Evolutionary conservation across 2,113 vertebrate genomes (phyloP).

Genomic region (Tetraodon nigroviridis): DNA sequence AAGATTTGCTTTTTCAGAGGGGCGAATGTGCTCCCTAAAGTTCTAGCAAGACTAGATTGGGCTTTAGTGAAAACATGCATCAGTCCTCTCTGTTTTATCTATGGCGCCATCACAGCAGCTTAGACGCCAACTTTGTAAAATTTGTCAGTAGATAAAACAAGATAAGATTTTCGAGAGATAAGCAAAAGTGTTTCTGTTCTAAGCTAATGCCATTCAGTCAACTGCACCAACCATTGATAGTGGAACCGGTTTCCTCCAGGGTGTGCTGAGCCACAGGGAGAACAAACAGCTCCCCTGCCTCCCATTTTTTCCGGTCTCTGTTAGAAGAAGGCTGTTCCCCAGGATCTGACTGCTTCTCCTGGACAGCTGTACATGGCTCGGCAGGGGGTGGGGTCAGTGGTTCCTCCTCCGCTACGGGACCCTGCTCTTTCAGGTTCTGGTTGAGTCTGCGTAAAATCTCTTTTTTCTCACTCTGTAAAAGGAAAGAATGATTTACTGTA

Average conservation of each 20-base stretch:
- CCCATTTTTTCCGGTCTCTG: slow-evolving; percentile 84
- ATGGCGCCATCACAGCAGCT: too few relatives aligned
- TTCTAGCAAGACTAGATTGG: not conserved
- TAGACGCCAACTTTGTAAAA: not conserved
- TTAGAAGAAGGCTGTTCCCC: slow-evolving; percentile 48
- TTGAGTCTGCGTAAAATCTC: slow-evolving; percentile 91
- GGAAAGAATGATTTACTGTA: slow-evolving; percentile 1
- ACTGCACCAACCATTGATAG: slow-evolving; percentile 38
- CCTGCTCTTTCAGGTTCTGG: slow-evolving; percentile 85
- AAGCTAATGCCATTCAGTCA: not conserved
- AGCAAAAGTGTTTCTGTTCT: not conserved
- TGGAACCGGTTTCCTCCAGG: slow-evolving; percentile 73
- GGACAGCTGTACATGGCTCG: slow-evolving; percentile 34
- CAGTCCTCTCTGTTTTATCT: too few relatives aligned
- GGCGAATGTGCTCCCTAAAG: not conserved
- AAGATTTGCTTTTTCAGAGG: not conserved
- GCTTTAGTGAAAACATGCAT: too few relatives aligned
- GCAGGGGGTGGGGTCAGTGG: not conserved
- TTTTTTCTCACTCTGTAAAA: slow-evolving; percentile 81
- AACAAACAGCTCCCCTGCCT: slow-evolving; percentile 76
- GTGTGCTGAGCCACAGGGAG: slow-evolving; percentile 77
- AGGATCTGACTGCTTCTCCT: slow-evolving; percentile 27
- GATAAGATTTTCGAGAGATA: not conserved
- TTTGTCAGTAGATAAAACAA: not conserved
- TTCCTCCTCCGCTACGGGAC: slow-evolving; percentile 55